Evolutionary conservation across 2,888 invertebrate species (phyloP).

Genomic region (Villa cingulata): DNA sequence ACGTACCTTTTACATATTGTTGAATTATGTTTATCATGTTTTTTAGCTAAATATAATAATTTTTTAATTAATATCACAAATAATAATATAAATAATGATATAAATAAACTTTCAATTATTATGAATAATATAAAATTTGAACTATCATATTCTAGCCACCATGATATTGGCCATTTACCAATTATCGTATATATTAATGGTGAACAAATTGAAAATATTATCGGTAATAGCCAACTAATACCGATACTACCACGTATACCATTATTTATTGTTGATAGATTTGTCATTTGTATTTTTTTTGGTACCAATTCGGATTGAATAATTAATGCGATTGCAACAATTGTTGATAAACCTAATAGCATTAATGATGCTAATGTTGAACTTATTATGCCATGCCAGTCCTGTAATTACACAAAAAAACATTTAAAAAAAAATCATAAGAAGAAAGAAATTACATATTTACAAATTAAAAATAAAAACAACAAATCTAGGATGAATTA

Average conservation of each 20-base stretch:
- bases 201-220: slow-evolving; percentile 33
- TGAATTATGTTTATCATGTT: slow-evolving; percentile 46
- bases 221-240: slow-evolving; percentile 34
- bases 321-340: slow-evolving; percentile 34
- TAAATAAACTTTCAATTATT: slow-evolving; percentile 52
- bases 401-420: too few species aligned
- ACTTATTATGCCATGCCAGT: slow-evolving; percentile 44
- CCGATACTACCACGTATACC: slow-evolving; percentile 34
- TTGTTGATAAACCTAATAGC: slow-evolving; percentile 49
- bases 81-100: slow-evolving; percentile 52
- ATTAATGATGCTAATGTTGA: slow-evolving; percentile 49
- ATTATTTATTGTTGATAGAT: slow-evolving; percentile 23
- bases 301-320: slow-evolving; percentile 35
- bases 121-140: slow-evolving; percentile 51
- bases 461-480: too few species aligned
- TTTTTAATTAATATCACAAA: slow-evolving; percentile 52
- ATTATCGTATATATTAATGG: slow-evolving; percentile 35
- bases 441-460: too few species aligned
- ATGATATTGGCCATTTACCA: slow-evolving; percentile 38
- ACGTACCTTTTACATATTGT: slow-evolving; percentile 43
- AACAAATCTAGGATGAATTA: too few species aligned
- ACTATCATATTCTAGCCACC: slow-evolving; percentile 49
- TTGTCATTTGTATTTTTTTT: slow-evolving; percentile 25
- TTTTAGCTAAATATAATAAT: slow-evolving; percentile 43
- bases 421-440: too few species aligned